These are phyloP conservation scores for Mesorhabditis sp. DNA, from an alignment of 2,888 invertebrate genomes.

Conservation along the genomic window DNA sequence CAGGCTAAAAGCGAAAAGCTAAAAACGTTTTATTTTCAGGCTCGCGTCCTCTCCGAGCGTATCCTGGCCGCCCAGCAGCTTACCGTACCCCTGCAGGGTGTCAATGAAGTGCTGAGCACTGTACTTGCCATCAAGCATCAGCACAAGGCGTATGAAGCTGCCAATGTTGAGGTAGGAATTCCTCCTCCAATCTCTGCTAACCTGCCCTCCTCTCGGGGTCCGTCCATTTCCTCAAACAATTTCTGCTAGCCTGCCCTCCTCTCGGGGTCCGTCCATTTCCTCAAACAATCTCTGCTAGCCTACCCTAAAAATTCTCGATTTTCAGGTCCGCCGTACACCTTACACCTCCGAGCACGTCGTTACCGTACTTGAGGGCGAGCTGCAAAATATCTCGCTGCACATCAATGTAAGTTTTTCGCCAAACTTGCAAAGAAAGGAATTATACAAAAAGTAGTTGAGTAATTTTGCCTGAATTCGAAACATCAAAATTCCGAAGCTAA, in stretches of 20 bases:
- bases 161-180: conserved; percentile 28
- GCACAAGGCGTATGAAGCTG: conserved; percentile 33
- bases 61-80: background rate
- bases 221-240: too few species aligned
- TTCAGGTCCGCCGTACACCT: conserved; percentile 32
- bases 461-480: too few species aligned
- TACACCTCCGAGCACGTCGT: conserved; percentile 37
- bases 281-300: background rate
- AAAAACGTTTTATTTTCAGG: background rate
- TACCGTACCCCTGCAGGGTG: background rate
- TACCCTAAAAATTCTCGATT: background rate
- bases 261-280: too few species aligned
- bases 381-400: background rate
- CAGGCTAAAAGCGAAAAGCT: too few species aligned
- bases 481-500: too few species aligned
- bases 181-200: too few species aligned
- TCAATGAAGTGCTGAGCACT: background rate
- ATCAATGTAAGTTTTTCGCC: background rate
- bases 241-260: background rate
- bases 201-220: background rate
- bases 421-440: too few species aligned
- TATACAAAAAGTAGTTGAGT: too few species aligned
- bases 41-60: conserved; percentile 5
- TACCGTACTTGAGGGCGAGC: conserved; percentile 35
- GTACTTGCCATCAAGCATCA: conserved; percentile 19